phyloP scores from a whole-genome alignment of 2,113 vertebrate genomes.

The Mastomys natalensis region DNA sequence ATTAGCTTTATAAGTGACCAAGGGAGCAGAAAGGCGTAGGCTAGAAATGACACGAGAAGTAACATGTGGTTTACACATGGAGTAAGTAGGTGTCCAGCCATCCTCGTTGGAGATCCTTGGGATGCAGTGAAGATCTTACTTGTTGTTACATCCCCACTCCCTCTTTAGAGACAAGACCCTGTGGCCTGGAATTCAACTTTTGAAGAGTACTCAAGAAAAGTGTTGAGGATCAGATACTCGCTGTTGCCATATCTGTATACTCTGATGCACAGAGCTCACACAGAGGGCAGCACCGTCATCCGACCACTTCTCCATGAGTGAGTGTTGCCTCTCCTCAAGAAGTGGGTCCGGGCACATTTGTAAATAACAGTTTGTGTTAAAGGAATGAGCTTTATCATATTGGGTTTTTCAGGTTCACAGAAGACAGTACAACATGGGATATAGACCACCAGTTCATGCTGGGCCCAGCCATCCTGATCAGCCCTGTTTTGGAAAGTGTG shows the following conservation, averaged over 20 bases:
- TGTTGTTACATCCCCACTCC: neutral
- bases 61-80: accelerated
- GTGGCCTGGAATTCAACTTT: constrained; percentile 89
- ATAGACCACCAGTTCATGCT: constrained; percentile 93
- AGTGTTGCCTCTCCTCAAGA: constrained; percentile 66
- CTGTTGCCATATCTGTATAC: constrained; percentile 93
- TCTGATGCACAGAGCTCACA: constrained; percentile 91
- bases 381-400: neutral
- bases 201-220: constrained; percentile 77
- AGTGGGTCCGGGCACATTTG: neutral
- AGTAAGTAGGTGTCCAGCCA: neutral
- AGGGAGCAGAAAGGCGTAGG: too few relatives aligned
- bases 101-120: neutral
- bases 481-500: constrained; percentile 89
- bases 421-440: constrained; percentile 90
- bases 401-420: constrained; percentile 89
- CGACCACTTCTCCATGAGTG: constrained; percentile 93
- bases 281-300: constrained; percentile 88
- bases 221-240: constrained; percentile 88
- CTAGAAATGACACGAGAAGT: neutral
- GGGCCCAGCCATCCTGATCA: constrained; percentile 95
- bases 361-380: neutral
- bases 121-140: neutral
- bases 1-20: neutral
- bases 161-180: constrained; percentile 92